phyloP scores from a whole-genome alignment of 1,140 invertebrate species.

The Tetraneura akinire region DNA sequence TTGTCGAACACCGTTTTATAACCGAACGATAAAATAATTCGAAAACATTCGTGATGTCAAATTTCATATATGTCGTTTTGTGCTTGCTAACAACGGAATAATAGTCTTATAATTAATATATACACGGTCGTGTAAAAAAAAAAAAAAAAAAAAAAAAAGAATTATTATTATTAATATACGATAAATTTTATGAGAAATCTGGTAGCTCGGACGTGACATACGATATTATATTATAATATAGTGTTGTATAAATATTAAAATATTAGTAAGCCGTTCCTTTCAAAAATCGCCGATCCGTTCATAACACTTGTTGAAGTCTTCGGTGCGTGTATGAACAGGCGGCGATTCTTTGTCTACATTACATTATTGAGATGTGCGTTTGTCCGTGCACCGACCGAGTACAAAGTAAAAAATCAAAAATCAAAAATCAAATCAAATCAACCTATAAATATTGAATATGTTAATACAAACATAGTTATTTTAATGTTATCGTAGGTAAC shows the following conservation, averaged over 20 bases:
- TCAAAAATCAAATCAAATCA: too few relatives aligned
- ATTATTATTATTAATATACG: too few relatives aligned
- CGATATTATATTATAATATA: too few relatives aligned
- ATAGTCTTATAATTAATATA: too few relatives aligned
- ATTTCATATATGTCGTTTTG: neutral
- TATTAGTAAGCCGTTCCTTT: conserved; percentile 12
- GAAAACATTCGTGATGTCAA: neutral
- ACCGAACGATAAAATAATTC: neutral
- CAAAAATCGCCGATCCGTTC: conserved; percentile 45
- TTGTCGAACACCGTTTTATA: neutral
- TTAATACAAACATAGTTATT: too few relatives aligned
- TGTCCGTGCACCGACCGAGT: conserved; percentile 38
- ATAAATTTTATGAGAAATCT: conserved; percentile 25
- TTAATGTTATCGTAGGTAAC: too few relatives aligned
- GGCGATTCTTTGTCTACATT: conserved; percentile 38
- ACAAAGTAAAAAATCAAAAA: conserved; percentile 39
- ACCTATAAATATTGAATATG: conserved; percentile 11
- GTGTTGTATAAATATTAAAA: conserved; percentile 46
- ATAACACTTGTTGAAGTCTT: conserved; percentile 48
- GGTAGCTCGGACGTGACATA: conserved; percentile 47
- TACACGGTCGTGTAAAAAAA: conserved; percentile 33
- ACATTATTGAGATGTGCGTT: conserved; percentile 27
- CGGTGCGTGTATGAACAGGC: conserved; percentile 15
- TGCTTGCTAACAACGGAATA: conserved; percentile 9
- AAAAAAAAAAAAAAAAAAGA: neutral